Base-by-base conservation (phyloP, 2,113 vertebrate species). In the Blennius ocellaris region DNA sequence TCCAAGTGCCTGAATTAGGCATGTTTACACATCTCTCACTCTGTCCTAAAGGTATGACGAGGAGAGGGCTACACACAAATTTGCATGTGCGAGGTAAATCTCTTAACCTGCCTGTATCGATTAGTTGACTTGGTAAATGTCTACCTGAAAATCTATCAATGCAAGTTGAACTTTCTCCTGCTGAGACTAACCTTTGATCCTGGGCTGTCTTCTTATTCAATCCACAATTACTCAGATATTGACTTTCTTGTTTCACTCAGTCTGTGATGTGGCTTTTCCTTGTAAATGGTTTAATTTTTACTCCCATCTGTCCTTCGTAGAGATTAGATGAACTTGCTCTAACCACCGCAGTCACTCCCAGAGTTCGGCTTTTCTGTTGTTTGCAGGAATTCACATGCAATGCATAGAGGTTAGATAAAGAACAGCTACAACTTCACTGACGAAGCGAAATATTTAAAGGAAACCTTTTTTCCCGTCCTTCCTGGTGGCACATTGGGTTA, bases 21-120 rank as follows among this genome's bases (percentile, higher is more conserved):
- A 40, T 71, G 21, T 49, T 73, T 37, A 44, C 52, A n/a, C 14
- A 52, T 68, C 15, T 76, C 62, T 71, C 43, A 92, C 93, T 91
- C 78, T 89, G 85, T 93, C 83, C 69, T 87, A 97, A 97, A 98
- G 96, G 95, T 97, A 95, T 91, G 95, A 97, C 94, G 94, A 96
- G 94, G 93, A 96, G 84, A 95, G 92, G 90, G 93, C 86, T 94
- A 90, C 93, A 94, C 94, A 96, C 87, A 95, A 93, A 94, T 87
- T 80, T 89, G 63, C 83, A 74, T 95, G 93, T 89, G 93, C 94
- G 92, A 97, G 97, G 96, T 98, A 97, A 97, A 93, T 76, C 83
- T 11, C 16, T 76, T 86, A 50, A 72, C 74, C 89, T 57, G 82
- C 76, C 84, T 73, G 78, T 77, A 64, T 60, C 71, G 70, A 82